phyloP scores from a whole-genome alignment of 2,888 invertebrate genomes.

The Coronaproctus castanopsis region DNA sequence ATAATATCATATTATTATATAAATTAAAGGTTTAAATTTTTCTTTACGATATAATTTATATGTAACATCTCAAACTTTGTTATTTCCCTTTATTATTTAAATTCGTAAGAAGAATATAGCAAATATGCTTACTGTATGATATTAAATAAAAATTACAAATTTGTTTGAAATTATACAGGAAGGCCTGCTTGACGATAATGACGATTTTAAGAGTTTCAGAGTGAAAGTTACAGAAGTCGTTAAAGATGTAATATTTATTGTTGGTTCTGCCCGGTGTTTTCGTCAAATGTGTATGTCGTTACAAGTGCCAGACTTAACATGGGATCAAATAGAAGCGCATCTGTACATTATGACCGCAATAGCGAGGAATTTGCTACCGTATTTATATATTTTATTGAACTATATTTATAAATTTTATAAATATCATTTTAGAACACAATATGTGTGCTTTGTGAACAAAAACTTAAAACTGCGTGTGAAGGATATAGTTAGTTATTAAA shows the following conservation, averaged over 20 bases:
- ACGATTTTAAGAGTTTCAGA: slow-evolving; percentile 70
- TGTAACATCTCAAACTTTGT: no score
- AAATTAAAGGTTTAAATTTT: no score
- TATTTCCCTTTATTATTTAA: no score
- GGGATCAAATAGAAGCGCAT: slow-evolving; percentile 87
- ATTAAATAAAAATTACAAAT: no score
- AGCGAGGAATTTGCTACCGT: slow-evolving; percentile 87
- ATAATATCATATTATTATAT: no score
- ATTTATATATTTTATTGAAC: slow-evolving; percentile 30
- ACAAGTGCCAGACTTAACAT: slow-evolving; percentile 44
- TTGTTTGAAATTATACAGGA: no score
- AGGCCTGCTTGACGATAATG: slow-evolving; percentile 59
- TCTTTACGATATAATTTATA: no score
- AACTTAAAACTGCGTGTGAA: no score
- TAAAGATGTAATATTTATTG: slow-evolving; percentile 90
- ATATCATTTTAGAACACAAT: not conserved
- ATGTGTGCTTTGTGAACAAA: no score
- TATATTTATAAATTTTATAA: not conserved
- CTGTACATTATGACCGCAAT: slow-evolving; percentile 88
- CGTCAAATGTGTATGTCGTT: slow-evolving; percentile 70
- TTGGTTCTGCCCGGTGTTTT: slow-evolving; percentile 80
- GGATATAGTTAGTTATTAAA: no score
- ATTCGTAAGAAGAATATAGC: no score
- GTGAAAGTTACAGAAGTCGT: slow-evolving; percentile 75
- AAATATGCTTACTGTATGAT: no score